These are phyloP conservation scores for Epinotia demarniana DNA, from an alignment of 2,888 invertebrate species.

Conservation along the genomic window DNA sequence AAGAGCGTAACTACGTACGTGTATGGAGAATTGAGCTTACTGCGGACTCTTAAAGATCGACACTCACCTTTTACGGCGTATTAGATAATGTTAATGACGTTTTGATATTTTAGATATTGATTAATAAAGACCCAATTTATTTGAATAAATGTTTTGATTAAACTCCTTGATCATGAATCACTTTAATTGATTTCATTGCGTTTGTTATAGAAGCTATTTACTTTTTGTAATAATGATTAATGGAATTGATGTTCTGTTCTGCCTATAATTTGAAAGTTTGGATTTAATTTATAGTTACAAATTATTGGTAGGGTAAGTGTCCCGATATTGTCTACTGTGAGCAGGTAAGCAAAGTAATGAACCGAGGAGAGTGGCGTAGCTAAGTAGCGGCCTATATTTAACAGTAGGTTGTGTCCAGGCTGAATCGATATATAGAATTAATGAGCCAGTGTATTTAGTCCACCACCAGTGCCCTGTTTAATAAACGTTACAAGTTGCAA, in stretches of 20 bases:
- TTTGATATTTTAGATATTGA: constrained; percentile 15
- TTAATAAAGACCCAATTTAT: constrained; percentile 15
- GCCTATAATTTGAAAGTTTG: not conserved
- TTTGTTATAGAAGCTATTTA: constrained; percentile 19
- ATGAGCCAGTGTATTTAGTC: no score
- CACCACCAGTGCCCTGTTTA: no score
- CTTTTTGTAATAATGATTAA: not conserved
- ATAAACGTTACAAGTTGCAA: no score
- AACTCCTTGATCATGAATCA: constrained; percentile 17
- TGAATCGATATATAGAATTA: no score
- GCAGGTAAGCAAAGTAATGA: no score
- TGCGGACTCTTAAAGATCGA: not conserved
- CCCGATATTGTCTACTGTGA: no score
- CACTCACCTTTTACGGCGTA: not conserved
- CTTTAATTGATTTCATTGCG: constrained; percentile 6
- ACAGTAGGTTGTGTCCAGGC: no score
- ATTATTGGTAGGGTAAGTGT: not conserved
- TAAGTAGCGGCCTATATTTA: no score
- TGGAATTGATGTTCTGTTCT: constrained; percentile 18
- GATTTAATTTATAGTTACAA: not conserved
- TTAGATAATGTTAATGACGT: constrained; percentile 9
- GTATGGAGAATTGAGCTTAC: no score
- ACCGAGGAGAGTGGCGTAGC: no score
- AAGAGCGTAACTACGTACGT: no score
- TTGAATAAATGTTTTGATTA: constrained; percentile 14